Evolutionary conservation across 2,113 vertebrate species (phyloP).

Genomic region (Ctenomys sociabilis): DNA sequence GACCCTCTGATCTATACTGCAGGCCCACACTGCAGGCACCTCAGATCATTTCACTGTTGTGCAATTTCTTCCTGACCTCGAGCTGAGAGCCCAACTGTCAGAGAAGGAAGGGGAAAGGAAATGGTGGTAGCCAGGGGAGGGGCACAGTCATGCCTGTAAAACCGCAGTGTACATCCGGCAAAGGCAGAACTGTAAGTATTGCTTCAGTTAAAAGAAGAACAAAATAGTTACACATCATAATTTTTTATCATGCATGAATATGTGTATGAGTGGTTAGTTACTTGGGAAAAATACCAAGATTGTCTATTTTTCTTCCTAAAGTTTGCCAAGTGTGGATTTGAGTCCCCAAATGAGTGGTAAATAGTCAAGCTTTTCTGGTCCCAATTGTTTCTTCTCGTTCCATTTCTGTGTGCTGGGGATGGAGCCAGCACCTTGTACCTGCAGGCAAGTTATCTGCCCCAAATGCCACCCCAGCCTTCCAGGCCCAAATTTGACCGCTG

Average conservation of each 20-base stretch:
- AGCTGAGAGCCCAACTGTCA: background rate
- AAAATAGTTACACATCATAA: background rate
- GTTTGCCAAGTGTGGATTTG: background rate
- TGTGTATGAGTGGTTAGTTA: background rate
- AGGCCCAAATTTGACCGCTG: background rate
- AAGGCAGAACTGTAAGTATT: conserved; percentile 23
- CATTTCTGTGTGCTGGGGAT: background rate
- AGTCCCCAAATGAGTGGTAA: background rate
- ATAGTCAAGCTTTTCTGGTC: background rate
- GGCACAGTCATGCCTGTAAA: background rate
- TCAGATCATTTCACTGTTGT: background rate
- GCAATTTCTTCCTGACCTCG: background rate
- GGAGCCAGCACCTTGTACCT: background rate
- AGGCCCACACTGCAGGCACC: background rate
- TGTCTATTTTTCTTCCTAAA: background rate
- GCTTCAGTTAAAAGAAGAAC: background rate
- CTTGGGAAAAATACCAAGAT: background rate
- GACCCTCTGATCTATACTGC: background rate
- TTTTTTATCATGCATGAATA: background rate
- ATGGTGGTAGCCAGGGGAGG: background rate
- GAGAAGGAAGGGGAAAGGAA: background rate
- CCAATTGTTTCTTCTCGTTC: background rate
- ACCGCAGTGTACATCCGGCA: background rate
- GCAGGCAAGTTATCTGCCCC: too few relatives aligned
- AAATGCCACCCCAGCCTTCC: background rate